These are phyloP conservation scores for Anaspis maculata DNA, from an alignment of 2,888 invertebrate genomes.

Conservation along the genomic window DNA sequence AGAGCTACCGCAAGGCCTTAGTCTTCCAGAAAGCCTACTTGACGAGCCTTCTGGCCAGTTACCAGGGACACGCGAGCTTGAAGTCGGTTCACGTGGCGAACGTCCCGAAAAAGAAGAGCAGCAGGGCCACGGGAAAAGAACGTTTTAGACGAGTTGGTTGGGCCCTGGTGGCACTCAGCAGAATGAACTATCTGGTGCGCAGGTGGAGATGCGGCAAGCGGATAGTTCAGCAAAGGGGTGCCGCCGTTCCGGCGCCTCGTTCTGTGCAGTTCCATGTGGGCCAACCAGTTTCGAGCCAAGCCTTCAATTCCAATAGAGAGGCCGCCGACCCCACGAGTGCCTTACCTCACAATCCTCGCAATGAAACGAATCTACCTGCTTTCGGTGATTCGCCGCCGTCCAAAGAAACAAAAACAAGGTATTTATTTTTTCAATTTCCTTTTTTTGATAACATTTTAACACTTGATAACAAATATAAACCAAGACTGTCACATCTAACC, in stretches of 20 bases:
- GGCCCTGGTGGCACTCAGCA: constrained; percentile 50
- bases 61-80: constrained; percentile 1
- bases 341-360: constrained; percentile 2
- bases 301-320: constrained; percentile 18
- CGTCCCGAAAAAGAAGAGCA: background rate
- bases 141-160: constrained; percentile 46
- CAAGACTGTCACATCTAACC: no score
- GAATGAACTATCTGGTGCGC: constrained; percentile 59
- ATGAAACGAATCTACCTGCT: background rate
- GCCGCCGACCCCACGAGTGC: constrained; percentile 3
- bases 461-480: no score
- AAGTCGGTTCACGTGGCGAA: background rate
- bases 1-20: constrained; percentile 80
- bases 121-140: background rate
- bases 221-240: constrained; percentile 24
- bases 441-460: constrained; percentile 11
- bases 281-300: constrained; percentile 36
- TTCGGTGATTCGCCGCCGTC: constrained; percentile 34
- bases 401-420: constrained; percentile 18
- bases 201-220: constrained; percentile 55
- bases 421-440: background rate
- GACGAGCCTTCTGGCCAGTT: constrained; percentile 34
- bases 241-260: background rate
- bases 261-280: constrained; percentile 34
- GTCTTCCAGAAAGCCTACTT: constrained; percentile 88